A percentile compares a stretch with the other conserved stretches of the same genome.
phyloP scores from a whole-genome alignment of 1,140 invertebrate species.

The Nixonia krombeini region DNA sequence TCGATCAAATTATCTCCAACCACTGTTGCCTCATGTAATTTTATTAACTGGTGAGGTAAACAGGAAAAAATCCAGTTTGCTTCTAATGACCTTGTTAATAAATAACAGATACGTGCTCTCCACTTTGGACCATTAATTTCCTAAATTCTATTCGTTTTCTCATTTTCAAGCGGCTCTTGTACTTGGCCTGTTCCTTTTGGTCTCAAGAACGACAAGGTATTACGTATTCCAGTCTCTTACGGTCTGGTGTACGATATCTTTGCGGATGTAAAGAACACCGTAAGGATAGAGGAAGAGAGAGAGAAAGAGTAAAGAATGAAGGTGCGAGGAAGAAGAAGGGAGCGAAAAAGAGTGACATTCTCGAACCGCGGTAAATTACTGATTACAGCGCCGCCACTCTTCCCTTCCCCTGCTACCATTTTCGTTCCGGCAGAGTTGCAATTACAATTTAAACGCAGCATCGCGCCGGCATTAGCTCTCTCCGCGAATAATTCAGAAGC shows the following conservation, averaged over 20 bases:
- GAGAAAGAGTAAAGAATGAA: slow-evolving; percentile 13
- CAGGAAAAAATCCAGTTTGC: slow-evolving; percentile 29
- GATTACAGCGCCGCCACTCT: slow-evolving; percentile 35
- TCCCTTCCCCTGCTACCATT: slow-evolving; percentile 23
- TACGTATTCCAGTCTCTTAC: slow-evolving; percentile 42
- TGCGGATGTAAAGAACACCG: slow-evolving; percentile 35
- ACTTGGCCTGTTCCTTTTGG: slow-evolving; percentile 19
- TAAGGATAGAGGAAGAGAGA: slow-evolving; percentile 19
- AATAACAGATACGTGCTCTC: slow-evolving; percentile 44
- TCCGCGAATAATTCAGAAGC: slow-evolving; percentile 40
- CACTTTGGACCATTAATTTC: slow-evolving; percentile 35
- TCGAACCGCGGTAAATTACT: slow-evolving; percentile 49
- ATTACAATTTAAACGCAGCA: slow-evolving; percentile 47
- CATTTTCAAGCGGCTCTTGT: slow-evolving; percentile 26
- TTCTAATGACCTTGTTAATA: slow-evolving; percentile 43
- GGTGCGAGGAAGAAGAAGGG: slow-evolving; percentile 13
- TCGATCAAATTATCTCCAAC: slow-evolving; percentile 23
- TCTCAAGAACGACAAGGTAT: slow-evolving; percentile 32
- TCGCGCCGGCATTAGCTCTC: slow-evolving; percentile 32
- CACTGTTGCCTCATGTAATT: slow-evolving; percentile 27
- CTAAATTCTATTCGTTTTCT: slow-evolving; percentile 41
- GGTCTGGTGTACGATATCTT: slow-evolving; percentile 36
- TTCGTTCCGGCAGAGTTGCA: slow-evolving; percentile 29
- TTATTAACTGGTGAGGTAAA: slow-evolving; percentile 40
- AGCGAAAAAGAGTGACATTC: slow-evolving; percentile 32